Base-by-base conservation (phyloP, 2,113 vertebrate species). In the Laticauda colubrina region DNA sequence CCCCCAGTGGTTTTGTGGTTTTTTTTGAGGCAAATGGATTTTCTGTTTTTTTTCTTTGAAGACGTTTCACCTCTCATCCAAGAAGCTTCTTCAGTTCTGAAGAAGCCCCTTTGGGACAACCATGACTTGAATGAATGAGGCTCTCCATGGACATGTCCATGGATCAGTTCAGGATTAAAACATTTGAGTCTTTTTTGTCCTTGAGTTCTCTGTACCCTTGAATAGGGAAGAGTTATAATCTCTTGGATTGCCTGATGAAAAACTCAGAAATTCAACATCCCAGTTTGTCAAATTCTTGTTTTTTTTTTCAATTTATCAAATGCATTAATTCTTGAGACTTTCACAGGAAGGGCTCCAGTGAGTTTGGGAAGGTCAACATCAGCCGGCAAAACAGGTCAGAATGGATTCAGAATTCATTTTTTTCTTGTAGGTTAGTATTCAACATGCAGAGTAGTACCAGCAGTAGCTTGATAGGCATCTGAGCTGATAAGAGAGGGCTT, bases 381-480 rank as follows among this genome's bases (percentile, higher is more conserved):
- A 96, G 94, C 93, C 91, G 87, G 95, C 96, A 94, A 91, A 91
- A 93, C 96, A 94, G 96, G 96, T 95, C 96, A 97, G 88, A 93
- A 92, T 91, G 93, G 92, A 92, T 96, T 91, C 26, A 56, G 51
- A 59, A 91, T 51, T 90, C 92, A 86, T 61, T 92, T 91, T 91
- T 94, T 94, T 94, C 93, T 91, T 93, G 56, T 95, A 53, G 94
- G 90, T 92, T 94, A 91, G 96, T 95, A 96, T 91, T 92, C 94
- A 96, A 93, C 93, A 54, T 94, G 93, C 75, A 90, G 91, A 95
- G 96, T 92, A 48, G 89, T 64, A 75, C 90, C 88, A 86, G 91
- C 89, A 29, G 55, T 85, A 45, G 34, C 54, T 61, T 90, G 92
- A 59, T 57, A 90, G 88, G 92, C 15, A 21, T 21, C 54, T 57